Conservation (phyloP, 2,113 vertebrate species). For the Eretmochelys imbricata region DNA sequence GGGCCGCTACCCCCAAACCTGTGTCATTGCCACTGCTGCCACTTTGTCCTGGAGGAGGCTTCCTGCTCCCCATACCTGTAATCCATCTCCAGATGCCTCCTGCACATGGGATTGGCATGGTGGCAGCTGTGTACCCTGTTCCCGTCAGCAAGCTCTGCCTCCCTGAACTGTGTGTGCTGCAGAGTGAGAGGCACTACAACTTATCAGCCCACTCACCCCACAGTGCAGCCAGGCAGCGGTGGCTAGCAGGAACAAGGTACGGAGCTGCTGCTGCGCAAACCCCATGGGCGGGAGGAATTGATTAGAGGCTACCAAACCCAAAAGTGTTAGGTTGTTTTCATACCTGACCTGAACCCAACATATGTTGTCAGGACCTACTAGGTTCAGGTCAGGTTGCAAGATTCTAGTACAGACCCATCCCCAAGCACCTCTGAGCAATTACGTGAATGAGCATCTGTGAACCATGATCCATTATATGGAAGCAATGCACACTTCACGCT, state of each 20-base stretch:
- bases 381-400: neutral
- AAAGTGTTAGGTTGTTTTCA: neutral
- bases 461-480: neutral
- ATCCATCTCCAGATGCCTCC: neutral
- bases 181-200: neutral
- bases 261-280: neutral
- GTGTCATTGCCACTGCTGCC: neutral
- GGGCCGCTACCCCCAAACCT: neutral
- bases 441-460: neutral
- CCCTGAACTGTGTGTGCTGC: too few relatives aligned
- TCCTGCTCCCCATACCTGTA: neutral
- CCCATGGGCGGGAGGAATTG: neutral
- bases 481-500: neutral
- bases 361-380: neutral
- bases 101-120: neutral
- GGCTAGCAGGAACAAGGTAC: neutral
- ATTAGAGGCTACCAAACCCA: neutral
- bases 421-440: neutral
- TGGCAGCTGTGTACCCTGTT: neutral
- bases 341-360: neutral
- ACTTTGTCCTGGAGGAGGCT: neutral
- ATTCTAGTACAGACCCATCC: neutral
- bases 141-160: neutral
- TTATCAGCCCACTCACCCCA: too few relatives aligned
- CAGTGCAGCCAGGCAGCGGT: neutral